Base-by-base conservation (phyloP, 2,797 vertebrate species). In the Thripadectes ignobilis region DNA sequence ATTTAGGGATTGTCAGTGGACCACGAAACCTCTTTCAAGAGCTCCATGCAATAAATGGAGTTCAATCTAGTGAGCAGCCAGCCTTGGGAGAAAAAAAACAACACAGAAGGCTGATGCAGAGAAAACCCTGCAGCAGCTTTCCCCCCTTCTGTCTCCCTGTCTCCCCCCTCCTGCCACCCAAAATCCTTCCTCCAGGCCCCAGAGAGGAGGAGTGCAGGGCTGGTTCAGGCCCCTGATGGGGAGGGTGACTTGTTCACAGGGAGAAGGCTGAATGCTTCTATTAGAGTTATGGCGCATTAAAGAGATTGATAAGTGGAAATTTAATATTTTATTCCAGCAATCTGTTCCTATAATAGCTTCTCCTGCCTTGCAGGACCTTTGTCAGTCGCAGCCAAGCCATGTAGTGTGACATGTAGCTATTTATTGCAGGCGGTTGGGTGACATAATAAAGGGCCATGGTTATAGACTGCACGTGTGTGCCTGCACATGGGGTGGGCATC, bases 311-410 rank as follows among this genome's bases (percentile, higher is more conserved):
- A 96, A 96, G 94, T 96, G 85, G 94, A 94, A 97, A 96, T 98
- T 96, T 97, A 97, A 97, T 97, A 97, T 97, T 98, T 98, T 90
- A 97, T 97, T 96, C 97, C 88, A 52, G 78, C 96, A 95, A 90
- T 97, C 96, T 92, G 24, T 97, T 96, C 84, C 41, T 84, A 49
- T 96, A 97, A 97, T 97, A 94, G 97, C 95, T 95, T 96, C 91
- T 84, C 89, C 92, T 83, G 95, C 94, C 65, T 96, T 94, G 92
- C 96, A 96, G 97, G 96, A 96, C 94, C 79, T 95, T 94, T 96
- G 96, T 96, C 93, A 92, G 85, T 73, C 0, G 9, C 77, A 89
- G 87, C 59, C 88, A 73, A 93, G 92, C 93, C 92, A 30, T 51
- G 94, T 72, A 93, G 95, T 65, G 80, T 82, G 92, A 88, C 85